phyloP scores from a whole-genome alignment of 1,140 invertebrate genomes.

The Heliconius congener region DNA sequence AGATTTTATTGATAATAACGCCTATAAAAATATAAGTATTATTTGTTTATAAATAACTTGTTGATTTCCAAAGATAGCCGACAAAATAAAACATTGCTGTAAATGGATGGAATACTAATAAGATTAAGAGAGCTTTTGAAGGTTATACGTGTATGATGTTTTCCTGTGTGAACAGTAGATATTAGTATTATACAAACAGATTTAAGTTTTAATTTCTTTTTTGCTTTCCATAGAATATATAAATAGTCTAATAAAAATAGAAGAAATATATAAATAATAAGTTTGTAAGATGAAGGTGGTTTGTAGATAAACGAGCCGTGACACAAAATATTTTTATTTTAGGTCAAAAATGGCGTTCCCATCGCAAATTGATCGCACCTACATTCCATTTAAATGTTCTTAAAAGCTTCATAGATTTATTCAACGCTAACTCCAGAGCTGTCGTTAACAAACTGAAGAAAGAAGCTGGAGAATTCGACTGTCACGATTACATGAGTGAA shows the following conservation, averaged over 20 bases:
- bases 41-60: neutral
- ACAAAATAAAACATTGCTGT: constrained; percentile 22
- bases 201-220: neutral
- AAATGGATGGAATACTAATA: constrained; percentile 36
- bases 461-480: constrained; percentile 86
- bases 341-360: constrained; percentile 90
- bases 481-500: constrained; percentile 92
- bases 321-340: constrained; percentile 32
- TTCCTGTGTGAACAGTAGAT: neutral
- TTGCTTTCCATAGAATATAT: neutral
- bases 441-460: constrained; percentile 86
- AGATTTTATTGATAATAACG: neutral
- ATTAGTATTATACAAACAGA: neutral
- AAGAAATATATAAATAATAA: too few relatives aligned
- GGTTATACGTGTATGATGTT: constrained; percentile 10
- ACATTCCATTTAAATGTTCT: constrained; percentile 92
- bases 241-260: neutral
- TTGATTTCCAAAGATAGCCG: constrained; percentile 17
- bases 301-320: too few relatives aligned
- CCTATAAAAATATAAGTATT: neutral
- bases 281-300: too few relatives aligned
- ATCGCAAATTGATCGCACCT: constrained; percentile 90
- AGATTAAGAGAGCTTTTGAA: constrained; percentile 26
- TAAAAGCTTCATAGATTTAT: constrained; percentile 91
- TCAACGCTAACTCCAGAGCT: constrained; percentile 88